A percentile compares a stretch with the other conserved stretches of the same genome.
These are phyloP conservation scores for Eptesicus fuscus DNA, from an alignment of 2,113 vertebrate species.

Conservation along the genomic window DNA sequence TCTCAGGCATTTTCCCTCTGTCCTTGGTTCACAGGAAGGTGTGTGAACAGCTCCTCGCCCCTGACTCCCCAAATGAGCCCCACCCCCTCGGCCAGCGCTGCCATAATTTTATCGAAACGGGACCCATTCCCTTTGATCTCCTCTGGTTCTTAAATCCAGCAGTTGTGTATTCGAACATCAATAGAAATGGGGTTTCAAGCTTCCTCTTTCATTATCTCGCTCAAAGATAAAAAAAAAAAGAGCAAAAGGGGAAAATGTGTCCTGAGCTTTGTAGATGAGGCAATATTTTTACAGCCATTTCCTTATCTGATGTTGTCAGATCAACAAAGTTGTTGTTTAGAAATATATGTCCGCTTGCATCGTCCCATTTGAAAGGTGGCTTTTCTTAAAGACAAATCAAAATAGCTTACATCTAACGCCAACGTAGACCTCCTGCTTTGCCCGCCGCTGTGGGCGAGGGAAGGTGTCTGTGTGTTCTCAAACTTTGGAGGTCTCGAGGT, in stretches of 20 bases:
- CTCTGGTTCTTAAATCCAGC: constrained; percentile 91
- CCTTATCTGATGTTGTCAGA: constrained; percentile 87
- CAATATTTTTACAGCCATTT: constrained; percentile 86
- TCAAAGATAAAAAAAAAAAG: constrained; percentile 90
- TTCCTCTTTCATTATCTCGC: constrained; percentile 96
- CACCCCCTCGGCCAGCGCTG: constrained; percentile 81
- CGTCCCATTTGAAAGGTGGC: constrained; percentile 25
- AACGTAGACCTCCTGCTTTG: constrained; percentile 47
- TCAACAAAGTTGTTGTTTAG: constrained; percentile 82
- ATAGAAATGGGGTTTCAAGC: constrained; percentile 89
- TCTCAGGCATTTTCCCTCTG: constrained; percentile 84
- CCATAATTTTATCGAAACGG: constrained; percentile 90
- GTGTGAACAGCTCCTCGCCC: constrained; percentile 86
- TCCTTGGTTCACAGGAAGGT: constrained; percentile 81
- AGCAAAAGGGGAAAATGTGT: constrained; percentile 67
- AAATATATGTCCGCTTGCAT: constrained; percentile 17
- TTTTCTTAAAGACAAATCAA: constrained; percentile 74
- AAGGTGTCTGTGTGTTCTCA: constrained; percentile 55
- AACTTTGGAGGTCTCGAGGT: constrained; percentile 61
- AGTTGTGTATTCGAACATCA: constrained; percentile 96
- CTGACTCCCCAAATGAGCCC: constrained; percentile 89
- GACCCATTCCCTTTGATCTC: constrained; percentile 92
- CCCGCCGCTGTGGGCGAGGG: constrained; percentile 41
- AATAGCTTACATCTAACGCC: constrained; percentile 14
- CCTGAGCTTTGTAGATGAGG: constrained; percentile 82